Evolutionary conservation across 2,113 vertebrate species (phyloP), one percentile per base, ranked within the genome.

Genomic region (Caloenas nicobarica): DNA sequence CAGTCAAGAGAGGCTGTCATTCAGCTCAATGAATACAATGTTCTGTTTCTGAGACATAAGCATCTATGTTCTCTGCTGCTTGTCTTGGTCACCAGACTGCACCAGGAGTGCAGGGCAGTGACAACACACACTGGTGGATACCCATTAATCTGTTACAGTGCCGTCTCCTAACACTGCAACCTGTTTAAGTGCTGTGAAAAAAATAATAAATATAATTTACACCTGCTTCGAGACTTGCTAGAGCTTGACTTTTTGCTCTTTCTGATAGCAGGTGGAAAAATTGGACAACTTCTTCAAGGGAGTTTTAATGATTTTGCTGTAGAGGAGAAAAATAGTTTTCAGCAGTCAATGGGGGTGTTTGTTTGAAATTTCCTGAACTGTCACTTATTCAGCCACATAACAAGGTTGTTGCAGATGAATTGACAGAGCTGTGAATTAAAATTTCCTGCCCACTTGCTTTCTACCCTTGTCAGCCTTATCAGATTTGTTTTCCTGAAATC

Each of bases 391-490:
- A 95, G 79, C 66, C 88, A 84, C 74, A 80, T 48, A 86, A 76
- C 89, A 95, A 84, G 58, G 68, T 82, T 96, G 66, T 86, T 95
- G 80, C 80, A 58, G 65, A 91, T 91, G 86, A 90, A 94, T 86
- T 95, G 90, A 78, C 82, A 68, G 90, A 91, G 36, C 74, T 80
- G 91, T 82, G 89, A 95, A 92, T 89, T 64, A 89, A 92, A 65
- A 92, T 95, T 95, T 95, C 86, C 85, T 96, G 88, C 96, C 88
- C 79, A 97, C 94, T 73, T 86, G 54, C 89, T 91, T 91, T 89
- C 53, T 57, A 71, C 56, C 79, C 76, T 86, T 94, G 82, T 95
- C 92, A 93, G 66, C 48, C 83, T 95, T 95, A 90, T 94, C 94
- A 91, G 84, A 95, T 89, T 88, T 91, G 77, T 88, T 80, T 50